Evolutionary conservation across 2,113 vertebrate genomes (phyloP).

Genomic region (Gulo gulo): DNA sequence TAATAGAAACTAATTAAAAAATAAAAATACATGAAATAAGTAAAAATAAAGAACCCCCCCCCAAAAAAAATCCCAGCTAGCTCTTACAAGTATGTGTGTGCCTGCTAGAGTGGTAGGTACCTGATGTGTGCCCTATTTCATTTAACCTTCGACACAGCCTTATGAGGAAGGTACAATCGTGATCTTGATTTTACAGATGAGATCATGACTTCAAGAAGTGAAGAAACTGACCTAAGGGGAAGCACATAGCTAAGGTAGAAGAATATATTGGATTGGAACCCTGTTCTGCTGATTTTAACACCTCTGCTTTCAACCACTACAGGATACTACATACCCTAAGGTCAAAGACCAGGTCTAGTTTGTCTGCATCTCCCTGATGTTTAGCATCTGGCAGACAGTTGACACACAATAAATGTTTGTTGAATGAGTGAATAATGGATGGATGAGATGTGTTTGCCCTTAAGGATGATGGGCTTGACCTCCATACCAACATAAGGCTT

Average conservation of each 20-base stretch:
- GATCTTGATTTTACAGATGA: background rate
- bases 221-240: background rate
- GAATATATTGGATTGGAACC: background rate
- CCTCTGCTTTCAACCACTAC: background rate
- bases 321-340: background rate
- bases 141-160: background rate
- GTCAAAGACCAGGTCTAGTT: background rate
- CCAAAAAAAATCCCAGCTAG: background rate
- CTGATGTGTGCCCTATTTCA: background rate
- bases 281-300: background rate
- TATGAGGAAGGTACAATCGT: background rate
- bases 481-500: background rate
- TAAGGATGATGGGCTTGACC: background rate
- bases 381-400: slow-evolving; percentile 7
- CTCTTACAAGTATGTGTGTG: background rate
- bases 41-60: background rate
- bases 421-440: background rate
- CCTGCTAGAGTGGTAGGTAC: background rate
- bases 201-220: background rate
- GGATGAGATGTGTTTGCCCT: background rate
- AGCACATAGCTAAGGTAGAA: background rate
- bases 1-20: background rate
- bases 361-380: background rate
- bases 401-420: background rate
- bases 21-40: background rate